Evolutionary conservation across 2,888 invertebrate species (phyloP).

Genomic region (Pomacea canaliculata): DNA sequence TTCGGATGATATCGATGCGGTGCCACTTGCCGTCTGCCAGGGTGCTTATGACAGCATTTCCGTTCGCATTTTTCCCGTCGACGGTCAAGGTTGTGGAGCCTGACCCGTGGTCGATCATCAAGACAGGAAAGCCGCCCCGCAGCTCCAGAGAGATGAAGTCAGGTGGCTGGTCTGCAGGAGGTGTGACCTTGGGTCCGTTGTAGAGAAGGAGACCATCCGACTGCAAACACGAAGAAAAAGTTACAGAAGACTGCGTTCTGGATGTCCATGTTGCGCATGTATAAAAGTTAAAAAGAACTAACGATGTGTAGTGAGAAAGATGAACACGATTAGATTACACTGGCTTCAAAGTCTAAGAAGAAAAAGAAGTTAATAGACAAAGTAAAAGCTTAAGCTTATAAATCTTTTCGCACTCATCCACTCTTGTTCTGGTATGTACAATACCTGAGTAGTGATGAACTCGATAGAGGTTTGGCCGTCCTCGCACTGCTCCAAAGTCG

Average conservation of each 20-base stretch:
- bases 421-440: no score
- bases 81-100: conserved; percentile 83
- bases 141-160: conserved; percentile 96
- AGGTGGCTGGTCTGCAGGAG: conserved; percentile 34
- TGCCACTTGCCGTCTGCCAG: conserved; percentile 89
- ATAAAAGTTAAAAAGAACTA: no score
- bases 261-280: no score
- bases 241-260: no score
- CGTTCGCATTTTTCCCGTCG: conserved; percentile 69
- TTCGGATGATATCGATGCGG: conserved; percentile 86
- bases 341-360: no score
- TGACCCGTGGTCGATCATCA: conserved; percentile 94
- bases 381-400: background rate
- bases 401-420: no score
- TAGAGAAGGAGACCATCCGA: conserved; percentile 17
- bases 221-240: background rate
- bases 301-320: no score
- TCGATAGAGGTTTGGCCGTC: conserved; percentile 94
- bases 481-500: conserved; percentile 86
- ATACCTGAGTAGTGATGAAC: conserved; percentile 85
- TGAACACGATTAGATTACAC: no score
- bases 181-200: conserved; percentile 6
- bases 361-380: background rate
- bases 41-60: conserved; percentile 30
- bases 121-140: conserved; percentile 88